Conservation (phyloP, 2,113 vertebrate genomes). For the Hypomesus transpacificus region DNA sequence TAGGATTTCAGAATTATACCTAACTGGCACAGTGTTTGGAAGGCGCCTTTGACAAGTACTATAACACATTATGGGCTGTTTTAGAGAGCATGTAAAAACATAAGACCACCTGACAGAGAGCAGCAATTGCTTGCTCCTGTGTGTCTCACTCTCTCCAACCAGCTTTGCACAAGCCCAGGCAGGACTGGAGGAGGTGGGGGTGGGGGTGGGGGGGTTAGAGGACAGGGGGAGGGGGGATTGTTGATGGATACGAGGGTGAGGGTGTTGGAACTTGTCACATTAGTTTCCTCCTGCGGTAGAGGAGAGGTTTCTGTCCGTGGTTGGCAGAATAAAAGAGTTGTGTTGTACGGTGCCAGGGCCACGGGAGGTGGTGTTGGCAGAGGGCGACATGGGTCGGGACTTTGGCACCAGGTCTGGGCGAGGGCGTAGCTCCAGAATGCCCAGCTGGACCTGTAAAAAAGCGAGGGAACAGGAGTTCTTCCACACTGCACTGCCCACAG, state of each 20-base stretch:
- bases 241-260: slow-evolving; percentile 8
- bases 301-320: slow-evolving; percentile 23
- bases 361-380: neutral
- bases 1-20: neutral
- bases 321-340: slow-evolving; percentile 45
- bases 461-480: slow-evolving; percentile 25
- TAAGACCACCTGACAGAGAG: neutral
- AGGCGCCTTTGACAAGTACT: neutral
- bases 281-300: slow-evolving; percentile 37
- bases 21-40: neutral
- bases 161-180: slow-evolving; percentile 23
- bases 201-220: neutral
- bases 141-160: neutral
- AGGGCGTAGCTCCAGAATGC: slow-evolving; percentile 28
- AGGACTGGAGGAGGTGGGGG: slow-evolving; percentile 2
- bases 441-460: slow-evolving; percentile 31
- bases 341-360: slow-evolving; percentile 37
- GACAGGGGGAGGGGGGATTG: slow-evolving; percentile 9
- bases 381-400: neutral
- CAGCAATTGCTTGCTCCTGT: neutral
- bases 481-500: slow-evolving; percentile 19
- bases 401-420: neutral
- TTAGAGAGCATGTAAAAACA: slow-evolving; percentile 7
- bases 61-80: neutral
- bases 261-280: slow-evolving; percentile 53